Conservation (phyloP, 2,888 invertebrate genomes). For the Drosophila pseudotakahashii region DNA sequence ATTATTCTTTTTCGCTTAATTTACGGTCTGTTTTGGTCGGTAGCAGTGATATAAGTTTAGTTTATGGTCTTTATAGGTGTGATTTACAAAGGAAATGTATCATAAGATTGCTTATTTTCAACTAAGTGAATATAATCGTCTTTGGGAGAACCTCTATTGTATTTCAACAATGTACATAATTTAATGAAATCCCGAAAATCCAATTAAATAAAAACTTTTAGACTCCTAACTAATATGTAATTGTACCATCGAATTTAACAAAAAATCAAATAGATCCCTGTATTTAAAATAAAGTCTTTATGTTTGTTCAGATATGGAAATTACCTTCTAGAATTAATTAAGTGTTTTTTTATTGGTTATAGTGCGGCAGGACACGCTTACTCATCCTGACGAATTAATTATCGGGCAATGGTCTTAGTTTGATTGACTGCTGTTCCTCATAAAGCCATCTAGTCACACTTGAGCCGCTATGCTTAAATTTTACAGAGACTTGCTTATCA, state of each 20-base stretch:
- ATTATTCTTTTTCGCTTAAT: conserved; percentile 1
- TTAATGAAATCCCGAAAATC: too few species aligned
- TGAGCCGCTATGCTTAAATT: conserved; percentile 58
- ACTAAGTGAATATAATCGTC: neutral
- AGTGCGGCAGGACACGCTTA: conserved; percentile 17
- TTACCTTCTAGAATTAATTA: neutral
- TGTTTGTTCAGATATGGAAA: neutral
- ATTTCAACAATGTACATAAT: too few species aligned
- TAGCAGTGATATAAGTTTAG: neutral
- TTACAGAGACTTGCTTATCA: conserved; percentile 64
- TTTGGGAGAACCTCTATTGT: too few species aligned
- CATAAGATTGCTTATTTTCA: neutral
- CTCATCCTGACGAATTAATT: conserved; percentile 23
- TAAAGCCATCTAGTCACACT: conserved; percentile 47
- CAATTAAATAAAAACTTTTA: too few species aligned
- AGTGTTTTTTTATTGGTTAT: neutral
- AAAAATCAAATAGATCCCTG: neutral
- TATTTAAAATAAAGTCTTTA: neutral
- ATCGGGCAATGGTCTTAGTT: conserved; percentile 27
- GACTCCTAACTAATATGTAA: too few species aligned
- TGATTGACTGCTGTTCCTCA: conserved; percentile 60
- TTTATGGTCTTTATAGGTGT: neutral
- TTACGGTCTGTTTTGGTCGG: conserved; percentile 2
- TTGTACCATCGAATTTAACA: neutral
- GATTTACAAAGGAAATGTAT: neutral